phyloP scores from a whole-genome alignment of 2,888 invertebrate species.

The Cheilosia variabilis region DNA sequence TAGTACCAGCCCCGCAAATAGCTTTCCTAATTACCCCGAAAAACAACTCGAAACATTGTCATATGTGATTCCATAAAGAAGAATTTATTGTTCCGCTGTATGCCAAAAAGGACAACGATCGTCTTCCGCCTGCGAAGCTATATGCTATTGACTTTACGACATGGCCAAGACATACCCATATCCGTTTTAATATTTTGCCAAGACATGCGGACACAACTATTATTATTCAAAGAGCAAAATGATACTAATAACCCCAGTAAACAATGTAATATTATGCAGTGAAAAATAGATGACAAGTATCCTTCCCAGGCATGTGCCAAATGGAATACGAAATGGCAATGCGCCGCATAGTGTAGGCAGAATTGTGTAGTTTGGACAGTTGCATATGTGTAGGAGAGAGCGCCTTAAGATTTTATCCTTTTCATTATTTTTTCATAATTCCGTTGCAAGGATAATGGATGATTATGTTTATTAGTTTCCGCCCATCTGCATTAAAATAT shows the following conservation, averaged over 20 bases:
- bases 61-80: constrained; percentile 67
- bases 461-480: constrained; percentile 74
- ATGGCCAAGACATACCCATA: constrained; percentile 69
- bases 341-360: constrained; percentile 37
- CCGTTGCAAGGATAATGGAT: constrained; percentile 70
- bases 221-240: constrained; percentile 64
- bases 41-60: constrained; percentile 58
- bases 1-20: constrained; percentile 39
- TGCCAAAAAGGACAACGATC: constrained; percentile 71
- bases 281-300: constrained; percentile 72
- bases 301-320: constrained; percentile 71
- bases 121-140: constrained; percentile 55
- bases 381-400: constrained; percentile 31
- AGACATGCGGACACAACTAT: constrained; percentile 22
- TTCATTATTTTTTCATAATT: constrained; percentile 62
- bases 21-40: constrained; percentile 68
- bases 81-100: constrained; percentile 69
- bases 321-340: constrained; percentile 63
- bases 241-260: constrained; percentile 73
- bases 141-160: constrained; percentile 50
- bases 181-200: constrained; percentile 70
- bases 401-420: constrained; percentile 63
- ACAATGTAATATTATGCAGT: constrained; percentile 72
- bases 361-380: constrained; percentile 3
- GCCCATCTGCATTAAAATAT: constrained; percentile 74